Conservation (phyloP, 1,140 invertebrate genomes). For the Diploscapter pachys region DNA sequence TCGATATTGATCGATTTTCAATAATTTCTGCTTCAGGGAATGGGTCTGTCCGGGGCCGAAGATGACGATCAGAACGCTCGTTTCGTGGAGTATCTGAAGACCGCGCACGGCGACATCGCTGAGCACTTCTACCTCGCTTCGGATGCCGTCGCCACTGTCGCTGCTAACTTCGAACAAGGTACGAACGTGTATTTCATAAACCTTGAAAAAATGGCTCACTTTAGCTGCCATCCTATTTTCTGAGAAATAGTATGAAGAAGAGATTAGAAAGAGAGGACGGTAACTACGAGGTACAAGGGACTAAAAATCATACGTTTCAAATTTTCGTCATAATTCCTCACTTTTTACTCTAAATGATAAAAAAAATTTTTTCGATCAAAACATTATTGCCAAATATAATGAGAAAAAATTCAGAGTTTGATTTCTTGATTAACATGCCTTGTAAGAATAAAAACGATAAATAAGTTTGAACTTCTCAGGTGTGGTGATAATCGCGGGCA, state of each 20-base stretch:
- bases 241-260: no score
- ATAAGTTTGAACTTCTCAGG: slow-evolving; percentile 65
- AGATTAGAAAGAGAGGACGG: no score
- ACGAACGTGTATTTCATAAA: not conserved
- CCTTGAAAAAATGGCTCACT: not conserved
- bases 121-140: slow-evolving; percentile 71
- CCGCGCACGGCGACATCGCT: slow-evolving; percentile 68
- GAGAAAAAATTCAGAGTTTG: not conserved
- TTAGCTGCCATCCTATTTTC: no score
- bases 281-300: not conserved
- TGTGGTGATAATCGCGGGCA: slow-evolving; percentile 84
- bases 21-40: slow-evolving; percentile 1
- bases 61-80: slow-evolving; percentile 74
- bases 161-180: slow-evolving; percentile 71
- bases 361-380: no score
- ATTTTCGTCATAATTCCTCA: no score
- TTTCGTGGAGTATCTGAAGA: slow-evolving; percentile 67
- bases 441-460: slow-evolving; percentile 5
- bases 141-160: slow-evolving; percentile 80
- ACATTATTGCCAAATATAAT: no score
- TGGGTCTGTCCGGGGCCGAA: slow-evolving; percentile 83
- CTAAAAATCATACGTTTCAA: no score
- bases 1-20: not conserved
- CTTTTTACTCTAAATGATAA: no score
- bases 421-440: not conserved